Evolutionary conservation across 2,888 invertebrate species (phyloP), one percentile per base, ranked within the genome.

Genomic region (Tiliacea citrago): DNA sequence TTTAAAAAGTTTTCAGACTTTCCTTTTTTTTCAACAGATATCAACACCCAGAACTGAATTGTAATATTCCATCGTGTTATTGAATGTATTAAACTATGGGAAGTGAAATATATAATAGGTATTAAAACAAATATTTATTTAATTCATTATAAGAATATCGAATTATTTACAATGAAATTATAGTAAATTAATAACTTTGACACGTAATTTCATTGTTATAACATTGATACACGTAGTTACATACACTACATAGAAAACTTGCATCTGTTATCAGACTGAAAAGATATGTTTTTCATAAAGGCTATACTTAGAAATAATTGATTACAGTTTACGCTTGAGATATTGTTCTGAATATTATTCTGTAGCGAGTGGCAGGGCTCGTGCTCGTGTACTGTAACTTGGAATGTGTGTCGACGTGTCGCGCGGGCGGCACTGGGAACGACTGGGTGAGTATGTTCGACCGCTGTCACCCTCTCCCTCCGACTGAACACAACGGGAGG

Each of bases 91-190:
- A 84, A 76, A 88, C 8, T 49, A 58, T 39, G 62, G 86, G 69
- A 83, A 86, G 73, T 80, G 55, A 92, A 94, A 93, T 91, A 86
- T 85, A 88, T 87, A 79, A 86, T 91, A 86, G 91, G 93, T 95
- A 95, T 96, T 96, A 95, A 96, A 96, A 95, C 95, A 96, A 95
- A 94, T 95, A 95, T 96, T 95, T 96, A 95, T 95, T 96, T 94
- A 94, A 93, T 94, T 94, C 93, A 94, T 75, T 95, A 93, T 94
- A 95, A 95, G 94, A 94, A 94, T 95, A 95, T 95, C 94, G 92
- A 95, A 95, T 94, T 95, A 96, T 96, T 94, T 95, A 96, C 96
- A 96, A 96, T 96, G 96, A 96, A 95, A 96, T 95, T 94, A 94
- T 91, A 93, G 93, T 93, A 93, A 94, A 94, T 91, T 91, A 92